Percentiles rank a stretch among this genome's conserved stretches.
Evolutionary conservation across 1,140 invertebrate genomes (phyloP).

Genomic region (Cydia amplana): DNA sequence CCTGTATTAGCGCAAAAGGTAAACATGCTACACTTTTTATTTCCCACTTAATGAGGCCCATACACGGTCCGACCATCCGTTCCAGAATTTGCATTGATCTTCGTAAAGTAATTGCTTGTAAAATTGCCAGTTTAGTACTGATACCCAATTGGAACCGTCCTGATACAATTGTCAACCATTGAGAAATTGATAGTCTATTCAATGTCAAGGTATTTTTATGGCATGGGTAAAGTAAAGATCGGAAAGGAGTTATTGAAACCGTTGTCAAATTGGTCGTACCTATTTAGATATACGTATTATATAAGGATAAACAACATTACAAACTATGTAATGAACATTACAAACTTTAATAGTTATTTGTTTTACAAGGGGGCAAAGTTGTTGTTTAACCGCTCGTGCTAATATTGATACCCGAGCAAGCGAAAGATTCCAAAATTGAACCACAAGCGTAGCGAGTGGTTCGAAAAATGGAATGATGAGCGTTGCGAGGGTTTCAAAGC

Average conservation of each 20-base stretch:
- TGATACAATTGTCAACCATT: constrained; percentile 35
- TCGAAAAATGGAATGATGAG: no score
- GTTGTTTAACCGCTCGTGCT: no score
- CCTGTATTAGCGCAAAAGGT: constrained; percentile 56
- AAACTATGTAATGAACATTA: background rate
- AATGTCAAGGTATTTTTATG: constrained; percentile 36
- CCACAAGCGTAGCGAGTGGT: no score
- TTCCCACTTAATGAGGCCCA: constrained; percentile 66
- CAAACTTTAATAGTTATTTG: background rate
- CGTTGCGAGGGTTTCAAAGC: no score
- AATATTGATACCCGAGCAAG: no score
- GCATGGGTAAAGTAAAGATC: constrained; percentile 8
- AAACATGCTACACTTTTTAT: constrained; percentile 56
- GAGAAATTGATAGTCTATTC: constrained; percentile 36
- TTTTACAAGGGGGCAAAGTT: no score
- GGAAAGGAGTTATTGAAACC: constrained; percentile 4
- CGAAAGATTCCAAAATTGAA: no score
- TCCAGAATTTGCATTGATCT: constrained; percentile 72
- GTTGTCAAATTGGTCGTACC: background rate
- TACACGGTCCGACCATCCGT: constrained; percentile 56
- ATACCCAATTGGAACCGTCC: constrained; percentile 42
- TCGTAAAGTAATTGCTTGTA: constrained; percentile 49
- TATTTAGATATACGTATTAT: no score
- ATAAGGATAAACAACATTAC: background rate
- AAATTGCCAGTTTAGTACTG: constrained; percentile 41